A percentile compares a stretch with the other conserved stretches of the same genome.
Evolutionary conservation across 1,140 invertebrate species (phyloP).

Genomic region (Drosophila nigromelanica): DNA sequence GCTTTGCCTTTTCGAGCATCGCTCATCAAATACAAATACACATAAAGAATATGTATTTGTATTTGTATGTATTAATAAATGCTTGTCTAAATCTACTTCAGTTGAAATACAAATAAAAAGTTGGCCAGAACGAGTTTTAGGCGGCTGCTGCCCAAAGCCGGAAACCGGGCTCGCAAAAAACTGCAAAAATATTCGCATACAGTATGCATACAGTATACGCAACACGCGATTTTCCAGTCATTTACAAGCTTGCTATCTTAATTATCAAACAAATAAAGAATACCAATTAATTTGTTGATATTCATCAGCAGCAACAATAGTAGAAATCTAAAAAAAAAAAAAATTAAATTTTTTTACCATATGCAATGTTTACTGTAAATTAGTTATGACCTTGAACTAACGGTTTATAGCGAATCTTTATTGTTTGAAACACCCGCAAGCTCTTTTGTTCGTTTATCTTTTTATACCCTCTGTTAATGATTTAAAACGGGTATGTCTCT

Average conservation of each 20-base stretch:
- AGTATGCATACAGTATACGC: not conserved
- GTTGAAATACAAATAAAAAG: conserved; percentile 8
- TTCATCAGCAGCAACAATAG: not conserved
- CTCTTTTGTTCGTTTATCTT: not conserved
- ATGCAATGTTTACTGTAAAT: conserved; percentile 37
- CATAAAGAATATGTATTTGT: not conserved
- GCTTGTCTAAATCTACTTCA: conserved; percentile 3
- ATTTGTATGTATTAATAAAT: not conserved
- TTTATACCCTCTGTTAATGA: not conserved
- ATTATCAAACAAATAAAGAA: not conserved
- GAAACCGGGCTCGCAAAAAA: conserved; percentile 39
- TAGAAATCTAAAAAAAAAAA: not conserved
- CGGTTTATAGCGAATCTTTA: conserved; percentile 45
- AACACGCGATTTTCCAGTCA: not conserved
- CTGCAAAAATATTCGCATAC: conserved; percentile 10
- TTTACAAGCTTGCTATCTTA: not conserved
- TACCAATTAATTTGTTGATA: not conserved
- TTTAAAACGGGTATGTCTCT: not conserved
- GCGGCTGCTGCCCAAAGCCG: conserved; percentile 48
- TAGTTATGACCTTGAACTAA: conserved; percentile 67
- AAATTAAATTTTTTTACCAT: not conserved
- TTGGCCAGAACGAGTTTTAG: conserved; percentile 64
- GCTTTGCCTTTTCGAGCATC: conserved; percentile 21
- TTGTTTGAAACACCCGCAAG: not conserved
- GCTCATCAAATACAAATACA: conserved; percentile 9